Evolutionary conservation across 2,797 vertebrate genomes (phyloP).

Genomic region (Smutsia temminckii): DNA sequence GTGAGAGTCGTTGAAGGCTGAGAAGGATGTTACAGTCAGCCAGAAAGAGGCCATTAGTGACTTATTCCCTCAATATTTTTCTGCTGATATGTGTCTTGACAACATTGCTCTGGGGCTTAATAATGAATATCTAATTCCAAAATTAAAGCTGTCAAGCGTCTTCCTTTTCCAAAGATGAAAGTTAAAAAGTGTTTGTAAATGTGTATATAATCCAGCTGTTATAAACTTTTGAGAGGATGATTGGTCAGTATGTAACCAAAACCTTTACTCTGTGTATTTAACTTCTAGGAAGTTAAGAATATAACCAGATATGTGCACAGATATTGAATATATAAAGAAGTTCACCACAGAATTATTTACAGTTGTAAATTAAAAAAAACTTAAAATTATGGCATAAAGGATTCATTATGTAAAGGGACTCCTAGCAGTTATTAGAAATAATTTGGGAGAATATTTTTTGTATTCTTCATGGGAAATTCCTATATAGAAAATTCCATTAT

Average conservation of each 20-base stretch:
- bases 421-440: not conserved
- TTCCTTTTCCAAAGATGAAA: not conserved
- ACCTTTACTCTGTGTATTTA: not conserved
- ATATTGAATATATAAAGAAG: not conserved
- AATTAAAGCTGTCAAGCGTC: not conserved
- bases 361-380: not conserved
- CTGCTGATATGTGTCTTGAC: not conserved
- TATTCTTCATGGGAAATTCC: not conserved
- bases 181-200: not conserved
- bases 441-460: not conserved
- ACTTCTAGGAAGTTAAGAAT: not conserved
- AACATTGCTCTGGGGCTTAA: not conserved
- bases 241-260: not conserved
- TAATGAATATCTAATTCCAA: not conserved
- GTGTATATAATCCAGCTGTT: not conserved
- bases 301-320: not conserved
- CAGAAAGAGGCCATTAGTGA: not conserved
- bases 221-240: not conserved
- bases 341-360: not conserved
- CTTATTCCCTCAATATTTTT: not conserved
- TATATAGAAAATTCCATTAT: not conserved
- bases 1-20: too few relatives aligned
- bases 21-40: not conserved
- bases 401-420: not conserved
- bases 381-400: not conserved